A percentile compares a stretch with the other conserved stretches of the same genome.
These are phyloP conservation scores for Apamea sordens DNA, from an alignment of 2,888 invertebrate species.

Conservation along the genomic window DNA sequence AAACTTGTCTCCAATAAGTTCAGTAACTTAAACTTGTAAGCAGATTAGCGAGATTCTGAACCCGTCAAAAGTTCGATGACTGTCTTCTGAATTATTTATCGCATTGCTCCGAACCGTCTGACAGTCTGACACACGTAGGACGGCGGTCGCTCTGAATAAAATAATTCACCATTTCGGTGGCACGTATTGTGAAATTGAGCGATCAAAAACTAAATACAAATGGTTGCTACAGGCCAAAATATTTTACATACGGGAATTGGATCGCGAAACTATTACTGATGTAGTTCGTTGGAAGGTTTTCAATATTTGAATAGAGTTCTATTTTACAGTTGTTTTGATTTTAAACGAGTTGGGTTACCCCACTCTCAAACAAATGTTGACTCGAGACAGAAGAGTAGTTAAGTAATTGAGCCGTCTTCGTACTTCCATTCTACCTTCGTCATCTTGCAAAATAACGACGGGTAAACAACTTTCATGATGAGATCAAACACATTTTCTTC, in stretches of 20 bases:
- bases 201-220: conserved; percentile 22
- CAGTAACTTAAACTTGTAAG: conserved; percentile 60
- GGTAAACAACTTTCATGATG: not conserved
- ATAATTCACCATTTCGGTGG: conserved; percentile 51
- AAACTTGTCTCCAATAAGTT: conserved; percentile 58
- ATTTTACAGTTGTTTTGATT: not conserved
- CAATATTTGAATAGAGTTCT: conserved; percentile 9
- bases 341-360: not conserved
- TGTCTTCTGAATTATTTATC: conserved; percentile 67
- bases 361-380: not conserved
- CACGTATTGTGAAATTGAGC: not conserved
- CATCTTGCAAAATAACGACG: not conserved
- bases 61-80: conserved; percentile 57
- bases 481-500: not conserved
- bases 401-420: no score
- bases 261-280: conserved; percentile 19
- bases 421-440: no score
- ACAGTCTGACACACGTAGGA: conserved; percentile 38
- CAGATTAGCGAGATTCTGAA: conserved; percentile 62
- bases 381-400: not conserved
- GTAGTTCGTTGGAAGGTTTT: conserved; percentile 5
- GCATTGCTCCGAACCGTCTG: conserved; percentile 43
- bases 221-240: conserved; percentile 12
- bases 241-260: conserved; percentile 41
- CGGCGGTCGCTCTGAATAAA: conserved; percentile 45